A percentile compares a stretch with the other conserved stretches of the same genome.
Conservation (phyloP, 2,888 invertebrate genomes). For the Melanophora roralis region DNA sequence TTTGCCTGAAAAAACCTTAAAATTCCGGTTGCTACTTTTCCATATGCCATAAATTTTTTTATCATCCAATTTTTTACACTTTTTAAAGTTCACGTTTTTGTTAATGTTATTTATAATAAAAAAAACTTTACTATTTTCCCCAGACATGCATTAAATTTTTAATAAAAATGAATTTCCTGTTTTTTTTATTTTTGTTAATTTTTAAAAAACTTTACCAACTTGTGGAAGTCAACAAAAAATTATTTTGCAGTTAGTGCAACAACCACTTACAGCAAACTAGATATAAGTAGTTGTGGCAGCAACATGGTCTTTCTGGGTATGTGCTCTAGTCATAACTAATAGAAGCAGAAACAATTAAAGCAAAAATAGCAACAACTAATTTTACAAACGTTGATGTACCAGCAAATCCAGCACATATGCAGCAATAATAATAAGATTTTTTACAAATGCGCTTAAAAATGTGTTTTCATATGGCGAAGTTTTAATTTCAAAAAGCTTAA, state of each 20-base stretch:
- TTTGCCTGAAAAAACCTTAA: too few relatives aligned
- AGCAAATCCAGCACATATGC: too few relatives aligned
- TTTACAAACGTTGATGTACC: too few relatives aligned
- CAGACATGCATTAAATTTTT: neutral
- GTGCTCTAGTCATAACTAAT: neutral
- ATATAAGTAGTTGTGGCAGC: constrained; percentile 15
- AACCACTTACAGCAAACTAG: neutral
- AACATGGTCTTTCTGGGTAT: neutral
- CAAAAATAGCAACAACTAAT: neutral
- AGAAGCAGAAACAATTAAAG: neutral
- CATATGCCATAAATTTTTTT: too few relatives aligned
- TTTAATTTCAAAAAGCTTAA: too few relatives aligned
- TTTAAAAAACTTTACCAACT: neutral
- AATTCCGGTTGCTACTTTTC: too few relatives aligned
- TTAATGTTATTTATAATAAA: too few relatives aligned
- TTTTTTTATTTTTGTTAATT: neutral
- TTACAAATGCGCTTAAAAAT: too few relatives aligned
- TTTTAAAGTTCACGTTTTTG: too few relatives aligned
- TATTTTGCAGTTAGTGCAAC: constrained; percentile 5
- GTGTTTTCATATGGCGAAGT: too few relatives aligned
- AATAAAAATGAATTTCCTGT: neutral
- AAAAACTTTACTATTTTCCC: neutral
- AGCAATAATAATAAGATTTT: too few relatives aligned
- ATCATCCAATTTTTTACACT: too few relatives aligned
- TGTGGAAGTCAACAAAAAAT: constrained; percentile 4